Evolutionary conservation across 2,113 vertebrate species (phyloP).

Genomic region (Daphoenositta chrysoptera): DNA sequence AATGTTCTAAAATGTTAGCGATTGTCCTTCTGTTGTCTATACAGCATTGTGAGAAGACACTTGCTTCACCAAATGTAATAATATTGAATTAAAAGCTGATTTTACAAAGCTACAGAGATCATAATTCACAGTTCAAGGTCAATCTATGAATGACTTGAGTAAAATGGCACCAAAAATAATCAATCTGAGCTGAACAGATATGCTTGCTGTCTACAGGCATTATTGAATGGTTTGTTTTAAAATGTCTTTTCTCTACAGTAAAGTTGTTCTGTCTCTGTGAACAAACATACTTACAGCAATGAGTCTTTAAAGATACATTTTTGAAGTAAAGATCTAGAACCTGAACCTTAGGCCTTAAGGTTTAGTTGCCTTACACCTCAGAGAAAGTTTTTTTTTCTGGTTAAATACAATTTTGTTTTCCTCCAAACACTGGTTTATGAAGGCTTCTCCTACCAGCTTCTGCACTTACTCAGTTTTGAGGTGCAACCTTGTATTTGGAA

Average conservation of each 20-base stretch:
- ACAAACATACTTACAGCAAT: neutral
- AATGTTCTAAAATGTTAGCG: neutral
- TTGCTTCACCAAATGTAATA: neutral
- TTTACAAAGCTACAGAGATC: neutral
- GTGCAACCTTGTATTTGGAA: neutral
- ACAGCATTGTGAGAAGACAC: neutral
- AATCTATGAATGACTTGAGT: neutral
- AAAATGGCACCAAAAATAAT: neutral
- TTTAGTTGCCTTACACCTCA: neutral
- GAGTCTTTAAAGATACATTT: neutral
- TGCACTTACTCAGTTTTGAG: neutral
- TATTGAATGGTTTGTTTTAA: neutral
- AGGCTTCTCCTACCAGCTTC: neutral
- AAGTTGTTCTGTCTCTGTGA: neutral
- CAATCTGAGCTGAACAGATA: neutral
- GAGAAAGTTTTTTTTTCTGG: neutral
- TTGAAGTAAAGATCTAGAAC: neutral
- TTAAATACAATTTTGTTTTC: neutral
- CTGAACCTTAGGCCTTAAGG: neutral
- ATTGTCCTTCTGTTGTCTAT: slow-evolving; percentile 10
- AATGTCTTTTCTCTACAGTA: neutral
- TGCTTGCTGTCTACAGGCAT: neutral
- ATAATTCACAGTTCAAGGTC: neutral
- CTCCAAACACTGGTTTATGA: neutral
- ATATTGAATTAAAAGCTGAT: neutral